These are phyloP conservation scores for Pteronotus mesoamericanus DNA, from an alignment of 2,797 vertebrate species.

Conservation along the genomic window DNA sequence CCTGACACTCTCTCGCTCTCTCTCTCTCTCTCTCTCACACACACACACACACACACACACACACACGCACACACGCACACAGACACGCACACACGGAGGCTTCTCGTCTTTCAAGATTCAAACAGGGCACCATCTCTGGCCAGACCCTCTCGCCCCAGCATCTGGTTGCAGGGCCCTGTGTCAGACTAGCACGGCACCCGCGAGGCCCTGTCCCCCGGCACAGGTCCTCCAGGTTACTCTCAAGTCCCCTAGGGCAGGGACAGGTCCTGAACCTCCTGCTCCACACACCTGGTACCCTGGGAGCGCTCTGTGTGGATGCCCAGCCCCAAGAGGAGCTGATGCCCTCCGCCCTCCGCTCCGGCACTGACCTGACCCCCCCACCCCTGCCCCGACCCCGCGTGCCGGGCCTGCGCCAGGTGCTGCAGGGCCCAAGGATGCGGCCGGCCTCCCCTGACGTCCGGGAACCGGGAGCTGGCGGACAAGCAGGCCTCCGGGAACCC, in stretches of 20 bases:
- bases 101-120: not conserved
- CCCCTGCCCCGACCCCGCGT: too few relatives aligned
- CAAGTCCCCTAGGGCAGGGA: not conserved
- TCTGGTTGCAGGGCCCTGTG: not conserved
- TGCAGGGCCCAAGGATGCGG: rapidly evolving
- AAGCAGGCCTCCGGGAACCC: not conserved
- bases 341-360: not conserved
- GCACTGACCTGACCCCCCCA: too few relatives aligned
- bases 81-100: too few relatives aligned
- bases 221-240: not conserved
- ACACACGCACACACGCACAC: not conserved
- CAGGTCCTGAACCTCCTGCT: not conserved
- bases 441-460: not conserved
- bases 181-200: not conserved
- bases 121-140: not conserved
- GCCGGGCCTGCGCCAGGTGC: not conserved
- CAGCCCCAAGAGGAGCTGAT: not conserved
- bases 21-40: too few relatives aligned
- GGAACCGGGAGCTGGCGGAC: not conserved
- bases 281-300: not conserved
- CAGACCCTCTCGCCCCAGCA: not conserved
- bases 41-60: not conserved
- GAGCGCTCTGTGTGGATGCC: not conserved
- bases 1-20: too few relatives aligned
- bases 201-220: not conserved